A percentile compares a stretch with the other conserved stretches of the same genome.
These are phyloP conservation scores for Nerophis ophidion DNA, from an alignment of 2,113 vertebrate species.

Conservation along the genomic window DNA sequence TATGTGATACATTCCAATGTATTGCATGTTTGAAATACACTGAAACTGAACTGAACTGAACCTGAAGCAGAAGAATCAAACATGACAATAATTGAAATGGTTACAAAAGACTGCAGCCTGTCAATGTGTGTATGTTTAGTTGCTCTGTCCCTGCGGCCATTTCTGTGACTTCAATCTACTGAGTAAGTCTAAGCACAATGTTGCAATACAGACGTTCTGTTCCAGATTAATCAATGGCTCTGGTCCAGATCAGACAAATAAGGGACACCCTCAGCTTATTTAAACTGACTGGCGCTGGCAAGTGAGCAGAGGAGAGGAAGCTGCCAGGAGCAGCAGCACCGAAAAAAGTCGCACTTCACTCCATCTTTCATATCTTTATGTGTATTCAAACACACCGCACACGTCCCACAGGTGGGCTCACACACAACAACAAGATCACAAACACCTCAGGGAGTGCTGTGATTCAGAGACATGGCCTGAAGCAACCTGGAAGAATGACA, in stretches of 20 bases:
- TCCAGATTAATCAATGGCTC: conserved; percentile 34
- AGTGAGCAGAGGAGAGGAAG: conserved; percentile 20
- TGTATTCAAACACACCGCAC: not conserved
- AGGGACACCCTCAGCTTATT: conserved; percentile 36
- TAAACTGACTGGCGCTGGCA: conserved; percentile 42
- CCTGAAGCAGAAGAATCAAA: not conserved
- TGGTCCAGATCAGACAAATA: conserved; percentile 49
- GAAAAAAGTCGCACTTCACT: conserved; percentile 3
- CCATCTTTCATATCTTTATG: not conserved
- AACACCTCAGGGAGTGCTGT: conserved; percentile 21
- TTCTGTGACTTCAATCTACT: conserved; percentile 1
- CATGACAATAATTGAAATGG: not conserved
- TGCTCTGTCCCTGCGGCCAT: not conserved
- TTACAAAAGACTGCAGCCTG: not conserved
- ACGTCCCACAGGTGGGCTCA: conserved; percentile 7
- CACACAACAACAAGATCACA: conserved; percentile 29
- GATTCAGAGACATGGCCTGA: conserved; percentile 37
- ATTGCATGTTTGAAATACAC: too few relatives aligned
- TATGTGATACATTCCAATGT: too few relatives aligned
- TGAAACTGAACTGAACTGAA: too few relatives aligned
- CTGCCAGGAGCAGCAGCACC: conserved; percentile 23
- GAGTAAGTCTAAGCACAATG: conserved; percentile 6
- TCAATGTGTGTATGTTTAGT: not conserved
- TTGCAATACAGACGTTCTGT: conserved; percentile 15
- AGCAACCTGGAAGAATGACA: conserved; percentile 26